Percentiles rank a stretch among this genome's conserved stretches.
These are phyloP conservation scores for Delichon dasypus DNA, from an alignment of 2,797 vertebrate species.

Conservation along the genomic window DNA sequence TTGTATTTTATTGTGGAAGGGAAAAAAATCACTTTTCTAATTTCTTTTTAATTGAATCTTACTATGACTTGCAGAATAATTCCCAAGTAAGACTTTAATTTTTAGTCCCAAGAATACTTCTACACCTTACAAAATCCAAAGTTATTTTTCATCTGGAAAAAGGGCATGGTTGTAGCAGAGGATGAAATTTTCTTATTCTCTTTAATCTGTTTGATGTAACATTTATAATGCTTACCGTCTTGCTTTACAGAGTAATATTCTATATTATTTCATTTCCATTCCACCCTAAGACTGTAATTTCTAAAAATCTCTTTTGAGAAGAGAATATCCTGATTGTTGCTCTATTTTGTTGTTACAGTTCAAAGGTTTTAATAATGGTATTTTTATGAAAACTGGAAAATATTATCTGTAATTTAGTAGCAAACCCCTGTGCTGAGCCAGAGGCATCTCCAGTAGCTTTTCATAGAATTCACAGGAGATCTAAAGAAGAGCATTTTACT, in stretches of 20 bases:
- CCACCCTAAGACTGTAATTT: background rate
- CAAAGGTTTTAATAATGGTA: background rate
- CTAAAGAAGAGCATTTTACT: background rate
- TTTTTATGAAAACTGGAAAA: background rate
- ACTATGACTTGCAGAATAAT: background rate
- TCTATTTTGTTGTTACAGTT: background rate
- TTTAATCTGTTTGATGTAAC: background rate
- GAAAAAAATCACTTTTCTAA: background rate
- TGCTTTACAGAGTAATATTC: background rate
- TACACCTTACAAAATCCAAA: background rate
- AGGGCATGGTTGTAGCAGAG: background rate
- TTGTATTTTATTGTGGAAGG: background rate
- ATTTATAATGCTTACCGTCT: background rate
- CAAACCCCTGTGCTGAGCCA: background rate
- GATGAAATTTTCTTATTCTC: background rate
- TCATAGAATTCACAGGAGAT: background rate
- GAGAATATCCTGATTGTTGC: background rate
- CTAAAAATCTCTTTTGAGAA: background rate
- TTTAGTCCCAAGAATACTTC: background rate
- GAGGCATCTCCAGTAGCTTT: background rate
- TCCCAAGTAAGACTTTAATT: background rate
- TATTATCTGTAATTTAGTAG: background rate
- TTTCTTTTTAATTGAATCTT: background rate
- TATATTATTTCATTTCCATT: background rate
- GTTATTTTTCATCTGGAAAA: conserved; percentile 11